These are phyloP conservation scores for Atopsyche davidsoni DNA, from an alignment of 1,140 invertebrate species.

Conservation along the genomic window DNA sequence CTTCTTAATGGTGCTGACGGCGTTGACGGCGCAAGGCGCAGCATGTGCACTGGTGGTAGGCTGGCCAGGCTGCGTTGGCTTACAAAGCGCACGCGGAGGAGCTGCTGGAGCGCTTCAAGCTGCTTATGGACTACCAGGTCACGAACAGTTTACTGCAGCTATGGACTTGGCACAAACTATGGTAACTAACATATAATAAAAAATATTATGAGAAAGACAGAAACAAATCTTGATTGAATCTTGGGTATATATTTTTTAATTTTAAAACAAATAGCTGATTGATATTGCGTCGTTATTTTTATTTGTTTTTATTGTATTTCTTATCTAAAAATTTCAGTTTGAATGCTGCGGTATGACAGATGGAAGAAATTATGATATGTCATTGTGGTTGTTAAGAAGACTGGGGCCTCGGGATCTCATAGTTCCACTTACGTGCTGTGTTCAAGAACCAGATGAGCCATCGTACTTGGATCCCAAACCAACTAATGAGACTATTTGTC, in stretches of 20 bases:
- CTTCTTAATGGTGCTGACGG: constrained; percentile 60
- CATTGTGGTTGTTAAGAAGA: constrained; percentile 70
- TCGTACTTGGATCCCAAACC: constrained; percentile 74
- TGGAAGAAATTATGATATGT: constrained; percentile 74
- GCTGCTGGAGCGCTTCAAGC: constrained; percentile 65
- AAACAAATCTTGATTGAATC: not conserved
- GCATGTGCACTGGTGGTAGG: constrained; percentile 67
- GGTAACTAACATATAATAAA: constrained; percentile 15
- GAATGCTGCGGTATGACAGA: constrained; percentile 78
- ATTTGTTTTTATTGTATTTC: constrained; percentile 1
- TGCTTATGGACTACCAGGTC: constrained; percentile 67
- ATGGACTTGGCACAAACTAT: constrained; percentile 59
- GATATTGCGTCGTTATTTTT: no score
- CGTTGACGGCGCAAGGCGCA: constrained; percentile 65
- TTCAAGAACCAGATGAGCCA: constrained; percentile 52
- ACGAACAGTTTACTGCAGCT: constrained; percentile 70
- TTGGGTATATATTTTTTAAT: constrained; percentile 10
- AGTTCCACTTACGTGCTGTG: constrained; percentile 74
- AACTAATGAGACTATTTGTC: constrained; percentile 62
- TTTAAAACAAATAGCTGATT: not conserved
- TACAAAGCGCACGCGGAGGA: constrained; percentile 58
- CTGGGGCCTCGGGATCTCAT: constrained; percentile 63
- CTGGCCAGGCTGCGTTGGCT: constrained; percentile 71
- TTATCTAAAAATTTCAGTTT: constrained; percentile 53
- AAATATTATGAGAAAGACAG: not conserved